phyloP scores from a whole-genome alignment of 1,140 invertebrate species.

The Lineus longissimus region DNA sequence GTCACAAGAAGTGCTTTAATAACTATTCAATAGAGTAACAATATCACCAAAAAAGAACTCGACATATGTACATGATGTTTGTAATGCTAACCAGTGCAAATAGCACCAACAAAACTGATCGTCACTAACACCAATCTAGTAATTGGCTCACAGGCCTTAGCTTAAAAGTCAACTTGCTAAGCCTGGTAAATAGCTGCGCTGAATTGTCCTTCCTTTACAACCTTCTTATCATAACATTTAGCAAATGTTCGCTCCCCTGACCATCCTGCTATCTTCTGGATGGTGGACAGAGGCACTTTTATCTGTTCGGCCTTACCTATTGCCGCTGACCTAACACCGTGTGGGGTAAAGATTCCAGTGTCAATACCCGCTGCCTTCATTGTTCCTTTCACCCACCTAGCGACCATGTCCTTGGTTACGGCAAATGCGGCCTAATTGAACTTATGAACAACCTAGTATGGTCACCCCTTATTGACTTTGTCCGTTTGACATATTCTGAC shows the following conservation, averaged over 20 bases:
- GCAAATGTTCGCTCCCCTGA: conserved; percentile 8
- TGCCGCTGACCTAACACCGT: conserved; percentile 16
- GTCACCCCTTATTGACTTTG: neutral
- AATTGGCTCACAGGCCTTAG: too few relatives aligned
- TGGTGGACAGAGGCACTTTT: conserved; percentile 8
- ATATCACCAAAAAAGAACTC: too few relatives aligned
- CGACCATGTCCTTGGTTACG: too few relatives aligned
- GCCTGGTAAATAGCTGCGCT: too few relatives aligned
- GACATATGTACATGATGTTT: too few relatives aligned
- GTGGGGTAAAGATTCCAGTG: conserved; percentile 11
- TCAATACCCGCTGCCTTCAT: conserved; percentile 14
- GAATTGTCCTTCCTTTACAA: neutral
- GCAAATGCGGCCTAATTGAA: conserved; percentile 13
- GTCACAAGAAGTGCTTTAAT: too few relatives aligned
- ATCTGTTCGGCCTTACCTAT: conserved; percentile 3
- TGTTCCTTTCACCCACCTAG: conserved; percentile 13
- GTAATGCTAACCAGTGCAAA: too few relatives aligned
- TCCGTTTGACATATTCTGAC: conserved; percentile 13
- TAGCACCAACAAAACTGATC: too few relatives aligned
- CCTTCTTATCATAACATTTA: conserved; percentile 10
- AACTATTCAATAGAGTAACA: too few relatives aligned
- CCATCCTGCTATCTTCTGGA: conserved; percentile 15
- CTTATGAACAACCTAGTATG: conserved; percentile 9
- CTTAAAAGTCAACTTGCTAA: too few relatives aligned
- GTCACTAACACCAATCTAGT: too few relatives aligned